phyloP scores from a whole-genome alignment of 2,113 vertebrate species.

The Pitta sordida region DNA sequence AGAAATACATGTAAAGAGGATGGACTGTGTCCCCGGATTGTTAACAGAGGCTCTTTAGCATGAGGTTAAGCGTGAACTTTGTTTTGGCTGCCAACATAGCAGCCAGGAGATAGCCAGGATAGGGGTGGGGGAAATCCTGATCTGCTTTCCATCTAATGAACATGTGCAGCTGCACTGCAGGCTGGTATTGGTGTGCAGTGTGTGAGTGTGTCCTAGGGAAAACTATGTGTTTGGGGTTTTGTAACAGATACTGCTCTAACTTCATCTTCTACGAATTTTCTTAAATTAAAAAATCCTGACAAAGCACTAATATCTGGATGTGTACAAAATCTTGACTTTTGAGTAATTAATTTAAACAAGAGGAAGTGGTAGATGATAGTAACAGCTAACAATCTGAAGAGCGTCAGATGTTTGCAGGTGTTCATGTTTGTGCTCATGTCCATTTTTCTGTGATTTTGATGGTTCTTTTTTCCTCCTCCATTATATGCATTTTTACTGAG shows the following conservation, averaged over 20 bases:
- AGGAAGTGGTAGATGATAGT: background rate
- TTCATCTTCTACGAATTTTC: constrained; percentile 58
- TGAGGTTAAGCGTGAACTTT: constrained; percentile 2
- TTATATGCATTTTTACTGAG: background rate
- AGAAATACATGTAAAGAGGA: constrained; percentile 24
- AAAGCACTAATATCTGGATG: constrained; percentile 11
- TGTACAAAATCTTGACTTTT: background rate
- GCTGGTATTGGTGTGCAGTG: background rate
- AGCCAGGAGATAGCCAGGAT: constrained; percentile 28
- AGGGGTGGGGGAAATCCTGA: constrained; percentile 10
- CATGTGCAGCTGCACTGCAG: constrained; percentile 49
- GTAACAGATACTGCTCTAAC: constrained; percentile 43
- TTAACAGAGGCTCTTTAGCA: constrained; percentile 31
- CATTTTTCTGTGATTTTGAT: background rate
- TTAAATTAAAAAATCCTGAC: constrained; percentile 32
- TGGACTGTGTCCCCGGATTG: background rate
- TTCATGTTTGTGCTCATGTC: background rate
- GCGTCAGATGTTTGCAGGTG: background rate
- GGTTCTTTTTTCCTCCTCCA: background rate
- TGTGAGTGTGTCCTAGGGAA: background rate
- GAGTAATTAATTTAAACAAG: background rate
- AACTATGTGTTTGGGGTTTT: background rate
- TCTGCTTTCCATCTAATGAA: constrained; percentile 52
- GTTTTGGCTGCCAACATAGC: constrained; percentile 33
- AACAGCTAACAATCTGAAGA: background rate